phyloP scores from a whole-genome alignment of 1,140 invertebrate genomes.

The Hyles euphorbiae region DNA sequence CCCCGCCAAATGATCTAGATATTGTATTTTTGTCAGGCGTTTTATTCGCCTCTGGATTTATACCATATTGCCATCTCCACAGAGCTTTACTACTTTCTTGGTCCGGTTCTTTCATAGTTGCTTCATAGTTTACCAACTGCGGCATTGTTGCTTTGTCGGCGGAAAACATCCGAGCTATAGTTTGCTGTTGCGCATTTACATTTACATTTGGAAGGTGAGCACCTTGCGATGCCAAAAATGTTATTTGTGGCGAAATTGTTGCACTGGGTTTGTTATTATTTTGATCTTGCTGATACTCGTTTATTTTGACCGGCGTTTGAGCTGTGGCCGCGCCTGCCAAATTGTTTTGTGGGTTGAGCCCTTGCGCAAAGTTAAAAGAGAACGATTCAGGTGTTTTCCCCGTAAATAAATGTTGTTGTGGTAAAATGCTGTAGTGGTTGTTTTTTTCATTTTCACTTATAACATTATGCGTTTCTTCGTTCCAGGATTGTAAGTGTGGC shows the following conservation, averaged over 20 bases:
- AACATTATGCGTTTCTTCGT: conserved; percentile 42
- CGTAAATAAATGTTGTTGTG: conserved; percentile 55
- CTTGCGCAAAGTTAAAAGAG: conserved; percentile 50
- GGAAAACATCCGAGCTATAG: conserved; percentile 36
- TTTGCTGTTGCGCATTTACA: conserved; percentile 32
- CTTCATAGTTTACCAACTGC: conserved; percentile 63
- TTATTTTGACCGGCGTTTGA: conserved; percentile 39
- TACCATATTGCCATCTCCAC: conserved; percentile 66
- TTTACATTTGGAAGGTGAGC: conserved; percentile 52
- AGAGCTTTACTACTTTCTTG: conserved; percentile 54
- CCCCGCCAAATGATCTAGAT: conserved; percentile 57
- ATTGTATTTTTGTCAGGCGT: conserved; percentile 57
- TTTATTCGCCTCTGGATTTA: conserved; percentile 44
- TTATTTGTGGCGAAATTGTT: conserved; percentile 63
- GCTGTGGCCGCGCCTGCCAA: conserved; percentile 40
- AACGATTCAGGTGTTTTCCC: conserved; percentile 66
- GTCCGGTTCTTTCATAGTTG: conserved; percentile 39
- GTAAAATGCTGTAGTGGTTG: conserved; percentile 28
- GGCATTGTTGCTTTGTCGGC: conserved; percentile 50
- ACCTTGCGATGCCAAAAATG: conserved; percentile 67
- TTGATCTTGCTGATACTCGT: conserved; percentile 42
- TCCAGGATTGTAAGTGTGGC: conserved; percentile 49
- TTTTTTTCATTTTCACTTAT: conserved; percentile 32
- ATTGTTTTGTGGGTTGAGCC: conserved; percentile 43
- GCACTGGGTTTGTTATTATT: conserved; percentile 39